Percentiles rank a stretch among this genome's conserved stretches.
Conservation (phyloP, 1,140 invertebrate species). For the Euura saliciscinereae region DNA sequence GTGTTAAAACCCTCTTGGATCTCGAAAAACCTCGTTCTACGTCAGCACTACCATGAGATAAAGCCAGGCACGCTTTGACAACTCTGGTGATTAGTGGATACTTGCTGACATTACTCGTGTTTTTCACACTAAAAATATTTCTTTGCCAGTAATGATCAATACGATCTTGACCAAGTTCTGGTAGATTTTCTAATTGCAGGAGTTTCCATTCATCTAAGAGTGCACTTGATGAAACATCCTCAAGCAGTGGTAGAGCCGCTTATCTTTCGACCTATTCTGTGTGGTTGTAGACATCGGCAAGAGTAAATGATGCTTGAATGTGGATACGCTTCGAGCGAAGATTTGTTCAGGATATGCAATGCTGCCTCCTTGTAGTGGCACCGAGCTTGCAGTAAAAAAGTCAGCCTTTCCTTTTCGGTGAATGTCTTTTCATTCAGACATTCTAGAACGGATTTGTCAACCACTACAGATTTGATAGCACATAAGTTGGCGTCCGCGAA, state of each 20-base stretch:
- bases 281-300: no score
- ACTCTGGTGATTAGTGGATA: constrained; percentile 16
- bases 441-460: background rate
- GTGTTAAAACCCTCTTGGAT: no score
- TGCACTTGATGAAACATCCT: constrained; percentile 13
- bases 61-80: constrained; percentile 17
- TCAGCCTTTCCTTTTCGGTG: no score
- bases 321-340: background rate
- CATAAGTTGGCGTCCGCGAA: constrained; percentile 14
- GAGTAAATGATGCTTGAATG: no score
- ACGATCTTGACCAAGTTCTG: no score
- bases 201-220: background rate
- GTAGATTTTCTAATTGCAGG: no score
- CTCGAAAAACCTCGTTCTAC: constrained; percentile 21
- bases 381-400: no score
- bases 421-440: no score
- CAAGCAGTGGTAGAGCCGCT: background rate
- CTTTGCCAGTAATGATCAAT: no score
- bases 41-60: background rate
- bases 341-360: background rate
- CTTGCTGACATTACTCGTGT: constrained; percentile 10
- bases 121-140: constrained; percentile 12
- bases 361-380: background rate
- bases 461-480: constrained; percentile 16
- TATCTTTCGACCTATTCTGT: background rate